Conservation (phyloP, 1,140 invertebrate species). For the Protaetia brevitarsis region DNA sequence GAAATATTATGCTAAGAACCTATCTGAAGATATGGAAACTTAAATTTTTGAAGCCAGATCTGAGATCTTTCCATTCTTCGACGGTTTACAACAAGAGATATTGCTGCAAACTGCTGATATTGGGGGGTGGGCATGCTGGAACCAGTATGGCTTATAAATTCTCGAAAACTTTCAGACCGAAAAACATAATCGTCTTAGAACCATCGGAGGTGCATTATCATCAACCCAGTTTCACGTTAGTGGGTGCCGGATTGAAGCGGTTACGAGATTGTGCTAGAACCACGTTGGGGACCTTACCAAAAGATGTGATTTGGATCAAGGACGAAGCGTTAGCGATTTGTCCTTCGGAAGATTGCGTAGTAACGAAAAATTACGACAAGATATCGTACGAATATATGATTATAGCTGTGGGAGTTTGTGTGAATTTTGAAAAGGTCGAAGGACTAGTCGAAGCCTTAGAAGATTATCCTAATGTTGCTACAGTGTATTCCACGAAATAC, state of each 20-base stretch:
- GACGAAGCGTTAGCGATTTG: conserved; percentile 69
- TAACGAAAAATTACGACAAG: conserved; percentile 62
- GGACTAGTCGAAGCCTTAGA: background rate
- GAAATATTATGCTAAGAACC: no score
- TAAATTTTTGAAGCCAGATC: no score
- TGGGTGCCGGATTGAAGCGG: conserved; percentile 82
- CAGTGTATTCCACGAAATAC: background rate
- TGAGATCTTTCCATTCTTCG: background rate
- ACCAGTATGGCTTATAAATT: conserved; percentile 86
- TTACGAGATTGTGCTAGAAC: conserved; percentile 60
- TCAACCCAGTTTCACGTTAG: conserved; percentile 91
- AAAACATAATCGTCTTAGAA: conserved; percentile 80
- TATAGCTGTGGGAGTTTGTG: conserved; percentile 76
- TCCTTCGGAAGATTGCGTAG: conserved; percentile 69
- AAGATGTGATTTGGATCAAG: conserved; percentile 74
- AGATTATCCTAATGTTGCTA: background rate
- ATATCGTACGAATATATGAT: conserved; percentile 82
- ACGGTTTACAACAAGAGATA: background rate
- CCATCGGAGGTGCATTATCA: conserved; percentile 87
- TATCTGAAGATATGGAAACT: no score
- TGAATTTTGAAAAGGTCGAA: conserved; percentile 75
- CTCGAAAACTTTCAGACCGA: conserved; percentile 61
- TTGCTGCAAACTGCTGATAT: conserved; percentile 79
- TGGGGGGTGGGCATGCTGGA: conserved; percentile 94
- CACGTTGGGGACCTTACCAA: conserved; percentile 71